These are phyloP conservation scores for Himalopsyche tibetana DNA, from an alignment of 2,888 invertebrate species.

Conservation along the genomic window DNA sequence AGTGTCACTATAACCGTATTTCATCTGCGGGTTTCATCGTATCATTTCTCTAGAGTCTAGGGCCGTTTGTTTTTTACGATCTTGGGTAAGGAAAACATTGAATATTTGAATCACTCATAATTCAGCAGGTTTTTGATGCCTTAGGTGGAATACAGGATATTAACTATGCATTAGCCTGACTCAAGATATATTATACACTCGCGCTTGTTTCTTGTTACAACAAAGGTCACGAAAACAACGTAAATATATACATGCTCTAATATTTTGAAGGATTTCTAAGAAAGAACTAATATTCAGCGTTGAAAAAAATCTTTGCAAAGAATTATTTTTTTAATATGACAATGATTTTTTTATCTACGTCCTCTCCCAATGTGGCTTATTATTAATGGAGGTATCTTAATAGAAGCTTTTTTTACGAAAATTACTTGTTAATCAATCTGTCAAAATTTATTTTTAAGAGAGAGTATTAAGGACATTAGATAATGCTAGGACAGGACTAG, in stretches of 20 bases:
- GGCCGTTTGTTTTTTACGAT: constrained; percentile 19
- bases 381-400: too few species aligned
- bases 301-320: too few species aligned
- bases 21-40: constrained; percentile 11
- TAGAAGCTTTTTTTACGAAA: too few species aligned
- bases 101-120: constrained; percentile 31
- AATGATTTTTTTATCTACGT: too few species aligned
- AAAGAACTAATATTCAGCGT: background rate
- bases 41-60: constrained; percentile 26
- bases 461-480: too few species aligned
- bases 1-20: constrained; percentile 31
- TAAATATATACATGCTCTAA: background rate
- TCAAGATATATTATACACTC: background rate
- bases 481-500: too few species aligned
- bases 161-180: constrained; percentile 6
- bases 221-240: background rate
- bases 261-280: background rate
- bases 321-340: too few species aligned
- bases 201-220: background rate
- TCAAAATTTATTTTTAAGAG: too few species aligned
- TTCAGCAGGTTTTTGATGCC: constrained; percentile 30
- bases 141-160: constrained; percentile 9
- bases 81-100: constrained; percentile 34
- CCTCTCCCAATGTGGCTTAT: too few species aligned
- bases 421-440: too few species aligned